Conservation (phyloP, 2,888 invertebrate genomes). For the Drosophila koepferae region DNA sequence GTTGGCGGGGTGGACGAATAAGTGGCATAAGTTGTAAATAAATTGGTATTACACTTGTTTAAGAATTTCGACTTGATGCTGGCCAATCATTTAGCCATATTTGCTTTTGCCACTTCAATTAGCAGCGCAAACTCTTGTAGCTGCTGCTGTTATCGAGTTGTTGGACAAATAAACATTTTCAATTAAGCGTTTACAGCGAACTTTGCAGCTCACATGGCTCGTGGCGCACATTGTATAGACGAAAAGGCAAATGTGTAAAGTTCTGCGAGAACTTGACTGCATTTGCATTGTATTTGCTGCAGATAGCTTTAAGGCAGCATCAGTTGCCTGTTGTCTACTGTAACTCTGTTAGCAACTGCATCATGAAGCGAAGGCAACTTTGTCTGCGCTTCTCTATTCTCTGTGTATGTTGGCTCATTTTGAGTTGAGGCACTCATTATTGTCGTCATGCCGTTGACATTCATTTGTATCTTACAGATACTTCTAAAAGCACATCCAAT, state of each 20-base stretch:
- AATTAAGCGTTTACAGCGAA: constrained; percentile 51
- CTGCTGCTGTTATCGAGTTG: constrained; percentile 31
- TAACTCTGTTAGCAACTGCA: background rate
- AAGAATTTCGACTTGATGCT: constrained; percentile 3
- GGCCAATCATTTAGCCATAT: constrained; percentile 19
- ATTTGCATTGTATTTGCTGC: background rate
- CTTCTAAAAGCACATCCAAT: constrained; percentile 45
- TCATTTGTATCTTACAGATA: constrained; percentile 56
- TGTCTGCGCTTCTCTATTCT: constrained; percentile 13
- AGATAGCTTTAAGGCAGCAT: constrained; percentile 5
- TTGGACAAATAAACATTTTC: constrained; percentile 56
- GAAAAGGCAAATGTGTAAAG: constrained; percentile 12
- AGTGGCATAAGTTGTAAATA: constrained; percentile 50
- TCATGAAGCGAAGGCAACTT: constrained; percentile 9
- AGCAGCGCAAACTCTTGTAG: constrained; percentile 44
- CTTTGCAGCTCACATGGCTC: constrained; percentile 16
- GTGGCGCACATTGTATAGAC: background rate
- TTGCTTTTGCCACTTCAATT: constrained; percentile 46
- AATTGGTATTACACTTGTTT: constrained; percentile 52
- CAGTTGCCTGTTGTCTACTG: background rate
- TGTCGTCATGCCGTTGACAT: constrained; percentile 56
- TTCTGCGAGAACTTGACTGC: background rate
- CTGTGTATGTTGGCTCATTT: constrained; percentile 12
- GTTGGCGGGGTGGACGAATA: constrained; percentile 5
- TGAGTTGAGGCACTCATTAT: constrained; percentile 44